Percentiles rank a stretch among this genome's conserved stretches.
These are phyloP conservation scores for Semnornis frantzii DNA, from an alignment of 2,113 vertebrate species.

Conservation along the genomic window DNA sequence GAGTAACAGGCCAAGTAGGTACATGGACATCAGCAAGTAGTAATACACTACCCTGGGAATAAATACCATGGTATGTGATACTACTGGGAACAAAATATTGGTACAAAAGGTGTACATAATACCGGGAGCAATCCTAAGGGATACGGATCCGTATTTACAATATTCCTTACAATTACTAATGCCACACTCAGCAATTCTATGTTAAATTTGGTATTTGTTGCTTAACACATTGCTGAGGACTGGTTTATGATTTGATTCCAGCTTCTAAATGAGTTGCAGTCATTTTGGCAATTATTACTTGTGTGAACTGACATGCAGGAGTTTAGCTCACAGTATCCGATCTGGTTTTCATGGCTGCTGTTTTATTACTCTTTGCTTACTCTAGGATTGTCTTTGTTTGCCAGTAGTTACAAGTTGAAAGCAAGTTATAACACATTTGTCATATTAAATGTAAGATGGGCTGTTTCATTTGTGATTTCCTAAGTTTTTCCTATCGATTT, in stretches of 20 bases:
- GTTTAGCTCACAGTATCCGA: not conserved
- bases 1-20: not conserved
- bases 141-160: not conserved
- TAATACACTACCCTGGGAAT: not conserved
- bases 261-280: not conserved
- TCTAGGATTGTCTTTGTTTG: slow-evolving; percentile 7
- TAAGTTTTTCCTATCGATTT: not conserved
- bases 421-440: slow-evolving; percentile 8
- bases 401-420: slow-evolving; percentile 27
- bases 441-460: not conserved
- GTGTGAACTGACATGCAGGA: not conserved
- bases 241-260: not conserved
- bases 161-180: not conserved
- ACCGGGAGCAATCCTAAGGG: not conserved
- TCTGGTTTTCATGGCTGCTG: slow-evolving; percentile 1
- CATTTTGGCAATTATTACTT: slow-evolving; percentile 26
- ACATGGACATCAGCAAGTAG: not conserved
- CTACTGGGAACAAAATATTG: not conserved
- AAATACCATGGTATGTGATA: not conserved
- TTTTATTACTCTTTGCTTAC: slow-evolving; percentile 19
- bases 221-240: not conserved
- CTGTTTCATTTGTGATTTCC: not conserved
- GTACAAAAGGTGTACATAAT: not conserved
- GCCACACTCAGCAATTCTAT: not conserved
- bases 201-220: not conserved